Conservation (phyloP, 2,888 invertebrate genomes). For the Diarsia brunnea region DNA sequence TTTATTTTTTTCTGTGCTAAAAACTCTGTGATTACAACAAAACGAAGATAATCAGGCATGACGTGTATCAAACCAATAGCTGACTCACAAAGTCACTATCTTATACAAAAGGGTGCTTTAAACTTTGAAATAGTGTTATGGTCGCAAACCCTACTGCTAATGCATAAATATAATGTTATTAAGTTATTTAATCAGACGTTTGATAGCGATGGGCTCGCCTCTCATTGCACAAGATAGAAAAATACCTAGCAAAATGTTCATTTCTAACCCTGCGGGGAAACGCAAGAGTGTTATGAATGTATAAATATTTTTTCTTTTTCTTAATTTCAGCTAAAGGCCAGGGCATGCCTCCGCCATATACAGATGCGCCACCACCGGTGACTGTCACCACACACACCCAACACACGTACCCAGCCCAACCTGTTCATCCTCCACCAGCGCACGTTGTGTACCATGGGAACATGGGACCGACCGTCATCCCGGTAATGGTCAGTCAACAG, state of each 20-base stretch:
- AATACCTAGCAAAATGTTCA: neutral
- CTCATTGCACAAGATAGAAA: neutral
- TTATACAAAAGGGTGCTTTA: neutral
- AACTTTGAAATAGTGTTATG: neutral
- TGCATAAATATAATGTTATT: neutral
- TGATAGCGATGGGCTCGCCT: neutral
- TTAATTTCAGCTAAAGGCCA: constrained; percentile 47
- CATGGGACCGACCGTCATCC: constrained; percentile 20
- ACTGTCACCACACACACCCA: constrained; percentile 20
- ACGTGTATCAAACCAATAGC: neutral
- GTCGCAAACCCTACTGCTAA: neutral
- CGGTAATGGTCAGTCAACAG: constrained; percentile 26
- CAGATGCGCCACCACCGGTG: constrained; percentile 5
- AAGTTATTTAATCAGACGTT: neutral
- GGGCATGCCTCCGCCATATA: constrained; percentile 51
- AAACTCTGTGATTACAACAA: too few relatives aligned
- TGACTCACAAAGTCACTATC: neutral
- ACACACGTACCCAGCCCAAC: constrained; percentile 38
- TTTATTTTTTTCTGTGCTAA: neutral
- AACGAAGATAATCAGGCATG: neutral
- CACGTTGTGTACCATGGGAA: constrained; percentile 32
- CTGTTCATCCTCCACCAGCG: constrained; percentile 21
- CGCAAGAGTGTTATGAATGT: neutral
- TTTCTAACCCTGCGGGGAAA: neutral
- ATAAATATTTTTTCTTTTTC: neutral